Percentiles rank a stretch among this genome's conserved stretches.
Conservation (phyloP, 2,113 vertebrate species). For the Chunga burmeisteri region DNA sequence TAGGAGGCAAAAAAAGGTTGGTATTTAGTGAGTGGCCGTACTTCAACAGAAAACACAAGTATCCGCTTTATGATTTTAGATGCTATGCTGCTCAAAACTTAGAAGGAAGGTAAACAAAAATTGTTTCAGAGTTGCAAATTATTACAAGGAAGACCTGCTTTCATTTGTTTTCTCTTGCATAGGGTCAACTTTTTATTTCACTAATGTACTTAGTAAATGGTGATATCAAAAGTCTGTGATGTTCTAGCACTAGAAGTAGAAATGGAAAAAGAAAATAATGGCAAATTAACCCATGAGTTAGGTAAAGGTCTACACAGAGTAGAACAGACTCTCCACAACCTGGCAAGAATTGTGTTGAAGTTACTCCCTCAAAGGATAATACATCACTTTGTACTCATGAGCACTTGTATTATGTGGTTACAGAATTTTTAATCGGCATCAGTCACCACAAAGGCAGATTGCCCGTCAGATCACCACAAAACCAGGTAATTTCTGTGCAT, state of each 20-base stretch:
- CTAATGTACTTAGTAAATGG: neutral
- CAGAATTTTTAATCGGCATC: neutral
- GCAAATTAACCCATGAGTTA: neutral
- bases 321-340: neutral
- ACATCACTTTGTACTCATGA: neutral
- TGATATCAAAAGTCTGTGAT: neutral
- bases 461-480: neutral
- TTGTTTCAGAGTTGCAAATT: neutral
- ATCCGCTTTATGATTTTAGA: neutral
- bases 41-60: accelerated
- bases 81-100: neutral
- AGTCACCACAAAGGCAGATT: neutral
- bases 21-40: neutral
- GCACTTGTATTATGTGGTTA: neutral
- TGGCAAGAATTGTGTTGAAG: neutral
- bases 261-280: neutral
- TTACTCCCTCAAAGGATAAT: neutral
- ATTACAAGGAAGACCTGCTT: neutral
- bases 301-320: neutral
- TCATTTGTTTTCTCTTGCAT: neutral
- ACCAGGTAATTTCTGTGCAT: neutral
- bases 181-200: neutral
- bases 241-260: neutral
- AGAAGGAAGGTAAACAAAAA: neutral
- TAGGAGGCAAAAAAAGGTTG: neutral